Evolutionary conservation across 2,797 vertebrate genomes (phyloP).

Genomic region (Eospalax fontanierii): DNA sequence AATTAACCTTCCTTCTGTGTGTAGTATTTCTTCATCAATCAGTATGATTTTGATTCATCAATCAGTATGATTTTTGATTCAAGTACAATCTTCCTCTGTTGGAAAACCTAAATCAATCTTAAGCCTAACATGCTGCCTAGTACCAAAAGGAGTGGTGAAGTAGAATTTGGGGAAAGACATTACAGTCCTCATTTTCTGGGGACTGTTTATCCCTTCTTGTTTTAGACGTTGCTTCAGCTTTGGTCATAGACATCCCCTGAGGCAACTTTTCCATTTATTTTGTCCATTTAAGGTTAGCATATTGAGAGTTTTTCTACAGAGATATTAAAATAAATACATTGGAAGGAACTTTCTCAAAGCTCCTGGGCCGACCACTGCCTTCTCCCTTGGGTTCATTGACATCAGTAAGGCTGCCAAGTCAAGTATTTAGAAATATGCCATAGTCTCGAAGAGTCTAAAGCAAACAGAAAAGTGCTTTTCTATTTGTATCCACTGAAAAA

Average conservation of each 20-base stretch:
- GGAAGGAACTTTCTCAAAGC: constrained; percentile 72
- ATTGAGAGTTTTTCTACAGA: constrained; percentile 71
- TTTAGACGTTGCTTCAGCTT: constrained; percentile 75
- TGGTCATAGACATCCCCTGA: constrained; percentile 79
- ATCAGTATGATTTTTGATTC: background rate
- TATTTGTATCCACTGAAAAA: constrained; percentile 7
- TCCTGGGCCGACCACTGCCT: constrained; percentile 25
- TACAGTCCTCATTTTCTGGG: constrained; percentile 41
- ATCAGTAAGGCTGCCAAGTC: background rate
- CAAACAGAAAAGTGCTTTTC: background rate
- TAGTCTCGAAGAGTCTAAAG: background rate
- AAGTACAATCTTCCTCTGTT: background rate
- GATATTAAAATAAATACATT: constrained; percentile 82
- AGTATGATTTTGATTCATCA: background rate
- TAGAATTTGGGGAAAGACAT: constrained; percentile 37
- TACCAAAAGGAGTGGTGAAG: background rate
- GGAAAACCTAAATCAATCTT: background rate
- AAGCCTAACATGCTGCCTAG: background rate
- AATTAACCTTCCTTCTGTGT: background rate
- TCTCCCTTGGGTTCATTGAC: background rate
- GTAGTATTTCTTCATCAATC: background rate
- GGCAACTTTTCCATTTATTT: constrained; percentile 77
- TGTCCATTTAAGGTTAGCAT: constrained; percentile 84
- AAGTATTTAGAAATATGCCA: background rate
- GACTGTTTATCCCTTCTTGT: constrained; percentile 78